Evolutionary conservation across 2,888 invertebrate species (phyloP), one percentile per base, ranked within the genome.

Genomic region (Choristoneura rosaceana): DNA sequence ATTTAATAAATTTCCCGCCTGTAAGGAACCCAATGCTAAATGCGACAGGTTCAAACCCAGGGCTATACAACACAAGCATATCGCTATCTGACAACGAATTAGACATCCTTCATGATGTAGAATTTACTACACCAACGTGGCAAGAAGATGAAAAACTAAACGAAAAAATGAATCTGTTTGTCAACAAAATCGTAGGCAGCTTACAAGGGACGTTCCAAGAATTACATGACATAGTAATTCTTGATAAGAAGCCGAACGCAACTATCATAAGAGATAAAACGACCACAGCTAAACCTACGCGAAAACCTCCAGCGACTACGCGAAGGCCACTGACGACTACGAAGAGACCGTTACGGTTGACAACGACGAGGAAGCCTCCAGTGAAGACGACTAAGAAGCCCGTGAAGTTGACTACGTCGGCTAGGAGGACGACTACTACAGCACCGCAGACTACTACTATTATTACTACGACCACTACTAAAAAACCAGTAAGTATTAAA

Each of bases 1-100:
- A 97, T 75, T 89, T 96, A 33, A 96, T 96, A 47, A 97, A 97
- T 80, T 98, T 98, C 91, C 98, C 98, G 15, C 98, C 98, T 0
- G 98, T 97, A 0, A 95, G 98, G 62, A 97, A 98, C 86, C 98
- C 98, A 0, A 96, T 97, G 90, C 90, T 97, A 0, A 97, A 97
- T 75, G 95, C 96, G 79, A 96, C 97, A 0, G 93, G 95, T 0
- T 93, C 95, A 0, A 92, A 94, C 34, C 88, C 94, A 9, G 91
- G 90, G 0, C 78, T 92, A 0, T 95, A 85, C 65, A 95, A 95
- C 62, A 91, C 94, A 4, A 94, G 92, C 34, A 86, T 94, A n/a
- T 90, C 95, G 0, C 89, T 95, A 76, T 91, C 94, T 4, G 95
- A 95, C 1, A 94, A 94, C 62, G 95, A 94, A 62, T 90, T 95